Conservation (phyloP, 2,888 invertebrate species). For the Gordius sp. region DNA sequence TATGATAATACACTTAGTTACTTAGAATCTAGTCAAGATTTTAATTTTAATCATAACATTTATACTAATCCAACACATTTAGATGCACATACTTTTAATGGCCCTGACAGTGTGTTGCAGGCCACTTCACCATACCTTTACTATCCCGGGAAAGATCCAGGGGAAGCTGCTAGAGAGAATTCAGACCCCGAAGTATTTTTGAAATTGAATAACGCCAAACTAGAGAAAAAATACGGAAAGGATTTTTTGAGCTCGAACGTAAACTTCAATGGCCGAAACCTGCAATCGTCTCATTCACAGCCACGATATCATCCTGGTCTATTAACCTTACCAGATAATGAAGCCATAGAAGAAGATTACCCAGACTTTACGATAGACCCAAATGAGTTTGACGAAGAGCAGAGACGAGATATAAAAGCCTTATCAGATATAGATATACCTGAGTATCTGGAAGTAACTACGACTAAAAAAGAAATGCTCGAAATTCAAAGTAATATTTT, state of each 20-base stretch:
- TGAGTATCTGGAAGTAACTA: not conserved
- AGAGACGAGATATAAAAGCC: not conserved
- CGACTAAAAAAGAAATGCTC: not conserved
- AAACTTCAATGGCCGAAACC: no score
- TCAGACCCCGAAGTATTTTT: not conserved
- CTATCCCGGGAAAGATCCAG: not conserved
- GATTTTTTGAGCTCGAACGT: no score
- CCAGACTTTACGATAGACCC: not conserved
- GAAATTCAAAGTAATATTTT: constrained; percentile 14
- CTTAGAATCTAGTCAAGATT: no score
- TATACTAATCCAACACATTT: no score
- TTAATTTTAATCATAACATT: no score
- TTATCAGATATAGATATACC: not conserved
- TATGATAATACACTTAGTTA: no score
- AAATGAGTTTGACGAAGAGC: not conserved
- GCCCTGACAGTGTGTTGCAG: not conserved
- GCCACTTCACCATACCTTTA: constrained; percentile 4
- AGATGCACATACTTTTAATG: no score
- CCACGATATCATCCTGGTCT: no score
- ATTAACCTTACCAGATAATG: no score
- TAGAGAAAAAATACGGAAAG: no score
- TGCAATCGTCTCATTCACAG: no score
- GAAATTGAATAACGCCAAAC: no score
- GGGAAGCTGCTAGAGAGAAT: not conserved
- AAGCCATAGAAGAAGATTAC: not conserved